These are phyloP conservation scores for Monodelphis domestica DNA, from an alignment of 2,797 vertebrate species.

Conservation along the genomic window DNA sequence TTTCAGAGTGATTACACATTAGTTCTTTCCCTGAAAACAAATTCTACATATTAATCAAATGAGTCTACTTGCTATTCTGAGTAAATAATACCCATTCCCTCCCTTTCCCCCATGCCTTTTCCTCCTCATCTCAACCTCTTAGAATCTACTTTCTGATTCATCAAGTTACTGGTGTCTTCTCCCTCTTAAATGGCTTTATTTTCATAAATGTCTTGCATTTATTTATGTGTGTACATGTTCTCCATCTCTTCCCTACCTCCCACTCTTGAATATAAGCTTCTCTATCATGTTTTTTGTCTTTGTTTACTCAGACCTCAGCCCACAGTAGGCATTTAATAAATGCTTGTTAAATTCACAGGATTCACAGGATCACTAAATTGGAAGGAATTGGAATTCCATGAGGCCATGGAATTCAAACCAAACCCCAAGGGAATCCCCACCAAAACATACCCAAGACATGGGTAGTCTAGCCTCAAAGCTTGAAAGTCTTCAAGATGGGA, in stretches of 20 bases:
- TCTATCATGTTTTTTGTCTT: not conserved
- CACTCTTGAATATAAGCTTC: not conserved
- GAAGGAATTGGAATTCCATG: not conserved
- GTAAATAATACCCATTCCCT: not conserved
- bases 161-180: not conserved
- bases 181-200: not conserved
- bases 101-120: not conserved
- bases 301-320: not conserved
- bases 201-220: not conserved
- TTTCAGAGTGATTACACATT: not conserved
- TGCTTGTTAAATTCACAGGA: not conserved
- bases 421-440: not conserved
- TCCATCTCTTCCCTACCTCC: not conserved
- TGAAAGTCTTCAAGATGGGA: rapidly evolving
- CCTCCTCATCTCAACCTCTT: not conserved
- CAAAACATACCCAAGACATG: not conserved
- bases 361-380: not conserved
- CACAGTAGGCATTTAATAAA: not conserved
- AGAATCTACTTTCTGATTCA: not conserved
- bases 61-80: not conserved
- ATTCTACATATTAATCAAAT: not conserved
- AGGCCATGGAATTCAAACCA: not conserved
- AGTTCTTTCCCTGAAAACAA: not conserved
- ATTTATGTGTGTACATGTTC: not conserved
- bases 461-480: not conserved